Base-by-base conservation (phyloP, 1,140 invertebrate species). In the Sitophilus oryzae region DNA sequence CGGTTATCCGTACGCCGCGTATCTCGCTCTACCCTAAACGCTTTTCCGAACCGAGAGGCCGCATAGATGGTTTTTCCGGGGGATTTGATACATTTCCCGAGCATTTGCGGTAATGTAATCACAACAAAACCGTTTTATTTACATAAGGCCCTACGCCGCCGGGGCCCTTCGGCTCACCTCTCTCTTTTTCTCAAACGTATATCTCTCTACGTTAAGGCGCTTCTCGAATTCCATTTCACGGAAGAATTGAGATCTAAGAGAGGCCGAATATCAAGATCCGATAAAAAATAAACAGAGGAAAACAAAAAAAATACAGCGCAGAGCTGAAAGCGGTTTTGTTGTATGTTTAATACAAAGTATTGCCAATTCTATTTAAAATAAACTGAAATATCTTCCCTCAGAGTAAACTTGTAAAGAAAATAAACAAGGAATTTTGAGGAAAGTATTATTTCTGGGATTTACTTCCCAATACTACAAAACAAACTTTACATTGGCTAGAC, bases 251-350 rank as follows among this genome's bases (percentile, higher is more conserved):
- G 43, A 11, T 30, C 15, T 30, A 45, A 45, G 30, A 25, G 38
- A 11, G 37, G 35, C n/a, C 16, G 25, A 35, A 48, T 30, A 38
- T 38, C 48, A 23, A 42, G 16, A 2, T n/a, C 18, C 10, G 37
- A 51, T 41, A 51, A 41, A 50, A 41, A 51, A 51, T 41, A 51
- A 51, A 41, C 38, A 38, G 30, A 6, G 37, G 23, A 51, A 51
- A 40, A 37, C 35, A 43, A 20, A 16, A 49, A 41, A 15, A 15
- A 43, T 16, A 34, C 30, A 34, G 19, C 18, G 22, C 23, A 14
- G 48, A 36, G 30, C 20, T 38, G 41, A 47, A 20, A 21, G n/a
- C n/a, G n/a, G n/a, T n/a, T n/a, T n/a, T n/a, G n/a, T n/a, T n/a
- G n/a, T n/a, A n/a, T n/a, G n/a, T n/a, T n/a, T n/a, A n/a, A n/a